These are phyloP conservation scores for Synergus laeviventris DNA, from an alignment of 2,888 invertebrate species.

Conservation along the genomic window DNA sequence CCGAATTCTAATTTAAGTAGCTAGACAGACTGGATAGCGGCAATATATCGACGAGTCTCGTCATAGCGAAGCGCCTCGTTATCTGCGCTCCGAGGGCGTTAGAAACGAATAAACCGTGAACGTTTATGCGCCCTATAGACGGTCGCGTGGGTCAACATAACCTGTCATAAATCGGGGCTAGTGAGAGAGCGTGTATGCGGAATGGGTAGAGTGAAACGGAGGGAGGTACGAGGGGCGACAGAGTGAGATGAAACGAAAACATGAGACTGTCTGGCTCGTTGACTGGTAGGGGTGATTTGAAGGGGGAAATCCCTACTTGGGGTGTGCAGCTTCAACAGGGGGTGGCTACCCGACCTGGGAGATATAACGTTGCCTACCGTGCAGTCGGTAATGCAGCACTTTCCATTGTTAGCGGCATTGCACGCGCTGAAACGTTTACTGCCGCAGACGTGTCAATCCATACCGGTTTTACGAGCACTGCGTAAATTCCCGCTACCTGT, in stretches of 20 bases:
- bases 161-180: slow-evolving; percentile 48
- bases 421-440: slow-evolving; percentile 63
- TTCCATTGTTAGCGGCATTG: slow-evolving; percentile 63
- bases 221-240: slow-evolving; percentile 13
- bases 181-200: slow-evolving; percentile 27
- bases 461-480: slow-evolving; percentile 69
- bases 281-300: not conserved
- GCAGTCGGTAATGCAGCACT: slow-evolving; percentile 64
- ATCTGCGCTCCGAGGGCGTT: slow-evolving; percentile 31
- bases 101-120: slow-evolving; percentile 40
- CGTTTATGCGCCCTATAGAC: slow-evolving; percentile 43
- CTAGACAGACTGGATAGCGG: slow-evolving; percentile 26
- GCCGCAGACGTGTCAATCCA: slow-evolving; percentile 71
- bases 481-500: slow-evolving; percentile 63
- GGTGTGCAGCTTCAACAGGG: not conserved
- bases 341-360: slow-evolving; percentile 25
- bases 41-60: slow-evolving; percentile 25
- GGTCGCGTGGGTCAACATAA: slow-evolving; percentile 53
- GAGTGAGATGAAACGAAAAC: slow-evolving; percentile 38
- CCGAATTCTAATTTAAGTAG: slow-evolving; percentile 29
- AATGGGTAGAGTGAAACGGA: not conserved
- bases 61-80: slow-evolving; percentile 41
- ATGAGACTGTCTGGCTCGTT: slow-evolving; percentile 36
- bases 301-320: not conserved
- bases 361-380: slow-evolving; percentile 43